Conservation (phyloP, 2,797 vertebrate species). For the Amazona ochrocephala region DNA sequence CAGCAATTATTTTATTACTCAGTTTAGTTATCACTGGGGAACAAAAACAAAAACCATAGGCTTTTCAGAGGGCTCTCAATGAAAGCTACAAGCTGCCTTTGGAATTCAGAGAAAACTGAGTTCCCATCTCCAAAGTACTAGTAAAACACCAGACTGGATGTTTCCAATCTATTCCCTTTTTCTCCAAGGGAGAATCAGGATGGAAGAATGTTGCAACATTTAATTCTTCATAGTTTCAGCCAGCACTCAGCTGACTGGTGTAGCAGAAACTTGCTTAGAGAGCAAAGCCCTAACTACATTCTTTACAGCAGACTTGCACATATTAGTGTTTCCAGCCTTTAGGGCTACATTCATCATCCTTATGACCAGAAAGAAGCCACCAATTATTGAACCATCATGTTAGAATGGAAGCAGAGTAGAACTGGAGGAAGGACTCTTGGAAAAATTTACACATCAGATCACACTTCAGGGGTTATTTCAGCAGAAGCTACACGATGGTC, state of each 20-base stretch:
- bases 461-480: slow-evolving; percentile 24
- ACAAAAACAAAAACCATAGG: background rate
- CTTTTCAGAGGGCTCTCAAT: background rate
- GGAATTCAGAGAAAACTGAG: background rate
- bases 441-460: slow-evolving; percentile 1
- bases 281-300: slow-evolving; percentile 21
- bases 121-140: background rate
- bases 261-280: slow-evolving; percentile 52
- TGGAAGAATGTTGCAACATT: slow-evolving; percentile 19
- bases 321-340: slow-evolving; percentile 39
- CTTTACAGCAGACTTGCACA: background rate
- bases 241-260: background rate
- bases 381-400: background rate
- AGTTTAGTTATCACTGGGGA: slow-evolving; percentile 11
- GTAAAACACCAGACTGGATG: background rate
- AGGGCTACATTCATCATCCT: slow-evolving; percentile 50
- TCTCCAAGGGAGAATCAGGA: background rate
- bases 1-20: slow-evolving; percentile 26
- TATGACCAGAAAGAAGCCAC: slow-evolving; percentile 17
- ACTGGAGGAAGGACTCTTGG: background rate
- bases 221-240: slow-evolving; percentile 29
- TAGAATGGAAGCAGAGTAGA: background rate
- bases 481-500: background rate
- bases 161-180: background rate
- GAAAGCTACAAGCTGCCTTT: slow-evolving; percentile 7